Percentiles rank a stretch among this genome's conserved stretches.
Conservation (phyloP, 2,113 vertebrate genomes). For the Copsychus sechellarum region DNA sequence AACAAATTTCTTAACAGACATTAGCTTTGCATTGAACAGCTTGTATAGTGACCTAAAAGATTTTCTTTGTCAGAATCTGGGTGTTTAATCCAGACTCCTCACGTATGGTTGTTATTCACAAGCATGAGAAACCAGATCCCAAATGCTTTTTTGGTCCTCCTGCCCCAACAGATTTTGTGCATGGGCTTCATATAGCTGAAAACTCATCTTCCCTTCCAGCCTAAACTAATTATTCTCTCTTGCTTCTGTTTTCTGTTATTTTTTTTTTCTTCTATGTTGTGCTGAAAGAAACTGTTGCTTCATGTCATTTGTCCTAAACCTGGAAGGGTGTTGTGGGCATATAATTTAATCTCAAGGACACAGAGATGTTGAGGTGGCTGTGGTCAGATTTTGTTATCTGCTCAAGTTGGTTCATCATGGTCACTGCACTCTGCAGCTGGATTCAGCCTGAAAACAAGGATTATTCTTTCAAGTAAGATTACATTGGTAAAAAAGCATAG, state of each 20-base stretch:
- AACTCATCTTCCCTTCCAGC: background rate
- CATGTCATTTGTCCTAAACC: background rate
- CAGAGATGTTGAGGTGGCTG: background rate
- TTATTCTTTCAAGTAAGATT: background rate
- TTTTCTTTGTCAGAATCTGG: background rate
- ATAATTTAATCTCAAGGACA: background rate
- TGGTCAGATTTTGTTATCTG: background rate
- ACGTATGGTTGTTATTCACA: background rate
- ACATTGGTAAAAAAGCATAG: background rate
- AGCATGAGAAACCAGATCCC: background rate
- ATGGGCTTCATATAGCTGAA: background rate
- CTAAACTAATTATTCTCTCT: background rate
- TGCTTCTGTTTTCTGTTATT: background rate
- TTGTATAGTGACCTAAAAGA: background rate
- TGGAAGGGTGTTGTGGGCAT: background rate
- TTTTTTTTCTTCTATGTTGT: background rate
- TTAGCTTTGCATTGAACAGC: constrained; percentile 48
- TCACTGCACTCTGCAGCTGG: background rate
- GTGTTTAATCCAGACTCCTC: background rate
- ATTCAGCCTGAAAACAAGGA: background rate
- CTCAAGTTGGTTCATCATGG: accelerated
- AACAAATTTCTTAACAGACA: constrained; percentile 16
- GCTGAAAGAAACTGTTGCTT: background rate
- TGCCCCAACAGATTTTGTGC: background rate
- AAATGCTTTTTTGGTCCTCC: background rate